Evolutionary conservation across 2,888 invertebrate genomes (phyloP).

Genomic region (Leptura quadrifasciata): DNA sequence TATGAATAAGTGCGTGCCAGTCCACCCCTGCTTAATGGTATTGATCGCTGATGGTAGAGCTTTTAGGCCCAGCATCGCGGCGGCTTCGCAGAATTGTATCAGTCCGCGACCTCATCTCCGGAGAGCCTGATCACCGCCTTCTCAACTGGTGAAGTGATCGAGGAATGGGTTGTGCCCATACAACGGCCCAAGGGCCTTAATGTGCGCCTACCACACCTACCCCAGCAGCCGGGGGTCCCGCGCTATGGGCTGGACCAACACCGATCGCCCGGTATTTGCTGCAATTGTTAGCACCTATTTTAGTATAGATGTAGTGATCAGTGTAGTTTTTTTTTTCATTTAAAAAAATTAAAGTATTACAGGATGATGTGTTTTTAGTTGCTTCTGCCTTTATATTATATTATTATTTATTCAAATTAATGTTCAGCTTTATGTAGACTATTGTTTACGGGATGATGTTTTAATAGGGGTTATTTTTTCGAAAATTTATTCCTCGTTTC

Average conservation of each 20-base stretch:
- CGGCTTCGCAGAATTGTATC: conserved; percentile 52
- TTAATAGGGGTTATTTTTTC: not conserved
- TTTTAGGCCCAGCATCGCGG: conserved; percentile 66
- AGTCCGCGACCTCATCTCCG: conserved; percentile 68
- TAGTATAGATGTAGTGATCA: conserved; percentile 52
- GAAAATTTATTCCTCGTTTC: not conserved
- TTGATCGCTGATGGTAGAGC: conserved; percentile 65
- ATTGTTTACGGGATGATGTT: not conserved
- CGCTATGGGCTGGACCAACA: conserved; percentile 71
- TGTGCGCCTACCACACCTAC: conserved; percentile 74
- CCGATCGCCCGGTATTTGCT: conserved; percentile 58
- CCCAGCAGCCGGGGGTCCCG: conserved; percentile 71
- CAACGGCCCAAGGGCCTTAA: conserved; percentile 60
- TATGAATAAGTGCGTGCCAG: conserved; percentile 9
- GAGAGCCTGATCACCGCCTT: conserved; percentile 41
- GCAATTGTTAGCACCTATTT: conserved; percentile 54
- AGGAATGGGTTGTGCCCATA: conserved; percentile 26
- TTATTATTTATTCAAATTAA: not conserved
- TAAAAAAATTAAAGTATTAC: not conserved
- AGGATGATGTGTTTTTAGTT: not conserved
- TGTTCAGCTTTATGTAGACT: not conserved
- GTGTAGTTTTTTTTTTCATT: conserved; percentile 43
- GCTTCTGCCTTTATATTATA: not conserved
- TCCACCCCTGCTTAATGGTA: conserved; percentile 57
- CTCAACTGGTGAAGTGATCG: conserved; percentile 26